Conservation (phyloP, 2,113 vertebrate species). For the Antechinus flavipes region DNA sequence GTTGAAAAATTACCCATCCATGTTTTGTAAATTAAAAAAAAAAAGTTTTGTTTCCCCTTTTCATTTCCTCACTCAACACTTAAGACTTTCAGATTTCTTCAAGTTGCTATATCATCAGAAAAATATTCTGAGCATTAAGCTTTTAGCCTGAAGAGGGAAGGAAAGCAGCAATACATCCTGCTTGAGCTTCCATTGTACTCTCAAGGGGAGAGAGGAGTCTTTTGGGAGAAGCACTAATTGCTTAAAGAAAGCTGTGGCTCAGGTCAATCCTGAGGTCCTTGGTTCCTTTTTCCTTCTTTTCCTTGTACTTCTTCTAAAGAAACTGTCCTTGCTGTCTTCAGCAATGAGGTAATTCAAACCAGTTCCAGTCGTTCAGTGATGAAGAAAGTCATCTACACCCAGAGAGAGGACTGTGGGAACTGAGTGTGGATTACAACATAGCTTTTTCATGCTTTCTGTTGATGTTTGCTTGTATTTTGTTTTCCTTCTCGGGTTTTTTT, state of each 20-base stretch:
- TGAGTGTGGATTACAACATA: too few species aligned
- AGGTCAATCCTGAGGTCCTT: constrained; percentile 22
- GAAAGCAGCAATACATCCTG: not conserved
- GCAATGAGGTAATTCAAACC: too few species aligned
- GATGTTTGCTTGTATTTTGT: too few species aligned
- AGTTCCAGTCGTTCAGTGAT: too few species aligned
- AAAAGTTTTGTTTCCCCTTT: constrained; percentile 42
- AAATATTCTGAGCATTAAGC: constrained; percentile 51
- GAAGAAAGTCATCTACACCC: too few species aligned
- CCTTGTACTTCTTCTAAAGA: not conserved
- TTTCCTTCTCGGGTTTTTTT: too few species aligned
- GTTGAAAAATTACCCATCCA: too few species aligned
- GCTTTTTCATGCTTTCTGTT: too few species aligned
- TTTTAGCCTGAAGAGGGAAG: not conserved
- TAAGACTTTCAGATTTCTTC: constrained; percentile 49
- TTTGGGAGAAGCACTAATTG: constrained; percentile 5
- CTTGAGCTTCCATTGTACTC: constrained; percentile 47
- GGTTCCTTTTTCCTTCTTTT: not conserved
- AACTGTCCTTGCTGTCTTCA: too few species aligned
- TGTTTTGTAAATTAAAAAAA: too few species aligned
- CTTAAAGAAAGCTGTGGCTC: constrained; percentile 36
- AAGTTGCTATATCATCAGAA: constrained; percentile 25
- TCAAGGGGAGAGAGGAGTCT: constrained; percentile 19
- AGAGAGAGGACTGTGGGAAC: too few species aligned
- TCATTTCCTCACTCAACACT: constrained; percentile 39